Evolutionary conservation across 2,888 invertebrate species (phyloP).

Genomic region (Eupeodes latifasciatus): DNA sequence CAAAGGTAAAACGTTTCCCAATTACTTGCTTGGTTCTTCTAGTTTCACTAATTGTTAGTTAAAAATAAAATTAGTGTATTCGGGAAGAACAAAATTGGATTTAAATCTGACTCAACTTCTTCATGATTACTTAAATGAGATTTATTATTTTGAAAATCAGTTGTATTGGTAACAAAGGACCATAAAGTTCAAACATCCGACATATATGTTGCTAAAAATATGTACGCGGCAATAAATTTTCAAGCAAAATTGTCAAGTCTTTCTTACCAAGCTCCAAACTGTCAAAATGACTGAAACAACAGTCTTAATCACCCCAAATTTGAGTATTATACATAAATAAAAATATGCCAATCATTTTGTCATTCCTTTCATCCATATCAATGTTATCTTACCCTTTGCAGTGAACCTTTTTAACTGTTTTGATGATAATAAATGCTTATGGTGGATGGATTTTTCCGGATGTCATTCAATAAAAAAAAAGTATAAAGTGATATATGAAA

Average conservation of each 20-base stretch:
- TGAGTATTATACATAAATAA: neutral
- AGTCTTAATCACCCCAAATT: slow-evolving; percentile 5
- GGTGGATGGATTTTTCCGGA: neutral
- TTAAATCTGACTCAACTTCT: too few relatives aligned
- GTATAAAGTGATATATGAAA: neutral
- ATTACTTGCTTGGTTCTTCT: too few relatives aligned
- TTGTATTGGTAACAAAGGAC: too few relatives aligned
- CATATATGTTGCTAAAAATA: too few relatives aligned
- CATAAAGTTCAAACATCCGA: too few relatives aligned
- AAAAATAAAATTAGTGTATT: too few relatives aligned
- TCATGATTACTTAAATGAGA: too few relatives aligned
- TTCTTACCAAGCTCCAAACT: neutral
- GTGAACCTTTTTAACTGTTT: neutral
- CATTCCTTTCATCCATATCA: neutral
- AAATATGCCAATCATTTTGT: slow-evolving; percentile 21
- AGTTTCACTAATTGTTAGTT: too few relatives aligned
- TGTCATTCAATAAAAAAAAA: slow-evolving; percentile 26
- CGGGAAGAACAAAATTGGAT: too few relatives aligned
- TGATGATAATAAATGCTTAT: neutral
- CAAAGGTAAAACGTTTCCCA: too few relatives aligned
- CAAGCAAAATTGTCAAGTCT: neutral
- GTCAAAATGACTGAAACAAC: neutral
- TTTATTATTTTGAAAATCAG: too few relatives aligned
- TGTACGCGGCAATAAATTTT: too few relatives aligned
- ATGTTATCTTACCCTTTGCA: slow-evolving; percentile 19